Percentiles rank a stretch among this genome's conserved stretches.
Conservation (phyloP, 2,113 vertebrate species). For the Anser cygnoides region DNA sequence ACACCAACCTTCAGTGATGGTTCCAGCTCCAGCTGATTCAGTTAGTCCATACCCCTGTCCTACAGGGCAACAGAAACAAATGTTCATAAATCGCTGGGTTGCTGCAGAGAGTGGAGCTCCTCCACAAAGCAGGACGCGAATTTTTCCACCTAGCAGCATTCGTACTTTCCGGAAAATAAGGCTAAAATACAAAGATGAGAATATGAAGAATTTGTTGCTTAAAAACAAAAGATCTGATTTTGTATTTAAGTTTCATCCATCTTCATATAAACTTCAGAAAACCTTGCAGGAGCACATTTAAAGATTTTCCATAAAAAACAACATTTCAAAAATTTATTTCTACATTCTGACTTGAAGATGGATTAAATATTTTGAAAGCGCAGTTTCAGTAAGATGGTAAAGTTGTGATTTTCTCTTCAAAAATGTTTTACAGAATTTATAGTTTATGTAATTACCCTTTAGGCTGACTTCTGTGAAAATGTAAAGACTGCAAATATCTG, state of each 20-base stretch:
- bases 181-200: conserved; percentile 69
- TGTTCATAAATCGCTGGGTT: conserved; percentile 97
- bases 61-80: conserved; percentile 95
- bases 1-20: conserved; percentile 87
- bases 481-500: not conserved
- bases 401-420: not conserved
- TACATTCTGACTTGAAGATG: not conserved
- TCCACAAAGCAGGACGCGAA: conserved; percentile 88
- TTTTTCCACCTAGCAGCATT: conserved; percentile 88
- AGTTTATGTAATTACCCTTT: not conserved
- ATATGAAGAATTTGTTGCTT: not conserved
- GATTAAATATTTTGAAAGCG: not conserved
- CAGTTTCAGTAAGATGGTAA: not conserved
- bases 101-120: conserved; percentile 92
- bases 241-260: not conserved
- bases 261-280: not conserved
- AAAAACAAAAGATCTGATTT: not conserved
- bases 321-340: not conserved
- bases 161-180: conserved; percentile 91
- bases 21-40: conserved; percentile 90
- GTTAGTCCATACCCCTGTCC: conserved; percentile 96
- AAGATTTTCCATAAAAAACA: not conserved
- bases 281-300: not conserved
- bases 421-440: not conserved
- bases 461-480: not conserved